Conservation (phyloP, 1,140 invertebrate species). For the Drosophila tani region DNA sequence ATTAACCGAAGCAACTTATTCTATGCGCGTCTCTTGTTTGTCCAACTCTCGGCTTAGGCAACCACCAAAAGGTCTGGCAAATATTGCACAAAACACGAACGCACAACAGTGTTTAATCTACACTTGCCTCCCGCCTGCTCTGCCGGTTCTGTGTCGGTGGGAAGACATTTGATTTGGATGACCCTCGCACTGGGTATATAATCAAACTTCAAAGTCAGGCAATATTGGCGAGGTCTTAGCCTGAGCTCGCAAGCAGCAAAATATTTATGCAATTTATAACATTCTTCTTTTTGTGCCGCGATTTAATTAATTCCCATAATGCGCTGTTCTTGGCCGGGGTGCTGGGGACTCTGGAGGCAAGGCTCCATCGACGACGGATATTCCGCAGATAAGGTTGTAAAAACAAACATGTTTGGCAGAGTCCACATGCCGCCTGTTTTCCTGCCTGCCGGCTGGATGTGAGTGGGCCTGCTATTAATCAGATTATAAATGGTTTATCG, state of each 20-base stretch:
- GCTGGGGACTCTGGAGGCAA: background rate
- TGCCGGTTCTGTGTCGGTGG: constrained; percentile 29
- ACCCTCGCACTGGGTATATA: constrained; percentile 72
- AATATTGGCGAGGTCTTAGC: constrained; percentile 63
- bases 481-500: constrained; percentile 44
- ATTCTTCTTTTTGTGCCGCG: constrained; percentile 34
- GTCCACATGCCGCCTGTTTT: constrained; percentile 12
- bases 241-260: constrained; percentile 22
- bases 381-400: constrained; percentile 48
- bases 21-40: constrained; percentile 62
- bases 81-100: constrained; percentile 66
- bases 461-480: constrained; percentile 33
- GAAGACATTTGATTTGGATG: constrained; percentile 48
- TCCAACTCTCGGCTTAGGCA: constrained; percentile 51
- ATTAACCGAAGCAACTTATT: constrained; percentile 43
- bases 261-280: constrained; percentile 62
- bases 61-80: constrained; percentile 60
- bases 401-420: constrained; percentile 35
- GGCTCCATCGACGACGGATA: constrained; percentile 29
- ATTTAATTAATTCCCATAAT: constrained; percentile 56
- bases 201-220: constrained; percentile 78
- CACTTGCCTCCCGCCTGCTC: constrained; percentile 40
- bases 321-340: constrained; percentile 10
- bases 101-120: constrained; percentile 55
- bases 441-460: background rate